These are phyloP conservation scores for Coremacera marginata DNA, from an alignment of 2,888 invertebrate species.

Conservation along the genomic window DNA sequence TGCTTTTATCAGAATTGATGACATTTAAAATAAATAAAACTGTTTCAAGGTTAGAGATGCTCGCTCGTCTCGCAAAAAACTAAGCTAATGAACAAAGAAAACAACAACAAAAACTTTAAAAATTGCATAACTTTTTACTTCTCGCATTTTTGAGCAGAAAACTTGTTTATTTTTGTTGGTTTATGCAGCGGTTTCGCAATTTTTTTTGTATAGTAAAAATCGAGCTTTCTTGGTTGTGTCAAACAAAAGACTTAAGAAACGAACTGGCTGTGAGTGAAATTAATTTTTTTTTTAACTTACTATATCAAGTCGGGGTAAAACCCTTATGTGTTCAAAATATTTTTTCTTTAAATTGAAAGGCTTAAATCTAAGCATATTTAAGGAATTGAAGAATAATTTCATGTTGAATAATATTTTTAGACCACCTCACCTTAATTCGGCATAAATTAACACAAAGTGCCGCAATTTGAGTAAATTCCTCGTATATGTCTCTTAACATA, in stretches of 20 bases:
- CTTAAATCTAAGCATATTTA: too few species aligned
- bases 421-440: too few species aligned
- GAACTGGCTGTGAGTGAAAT: too few species aligned
- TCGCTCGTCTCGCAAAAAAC: conserved; percentile 6
- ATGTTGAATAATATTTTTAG: too few species aligned
- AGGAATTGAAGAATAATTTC: too few species aligned
- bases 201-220: too few species aligned
- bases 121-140: conserved; percentile 8
- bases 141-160: background rate
- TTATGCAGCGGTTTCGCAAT: background rate
- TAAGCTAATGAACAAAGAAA: background rate
- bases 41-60: conserved; percentile 29
- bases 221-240: too few species aligned
- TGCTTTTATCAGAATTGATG: conserved; percentile 9
- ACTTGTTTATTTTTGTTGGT: conserved; percentile 2
- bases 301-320: too few species aligned
- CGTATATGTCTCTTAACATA: background rate
- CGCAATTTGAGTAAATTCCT: background rate
- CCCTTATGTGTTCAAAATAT: too few species aligned
- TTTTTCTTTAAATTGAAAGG: too few species aligned
- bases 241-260: too few species aligned
- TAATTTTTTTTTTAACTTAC: too few species aligned
- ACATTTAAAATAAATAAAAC: conserved; percentile 30
- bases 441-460: background rate
- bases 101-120: background rate